These are phyloP conservation scores for Meda fulgida DNA, from an alignment of 2,797 vertebrate species.

Conservation along the genomic window DNA sequence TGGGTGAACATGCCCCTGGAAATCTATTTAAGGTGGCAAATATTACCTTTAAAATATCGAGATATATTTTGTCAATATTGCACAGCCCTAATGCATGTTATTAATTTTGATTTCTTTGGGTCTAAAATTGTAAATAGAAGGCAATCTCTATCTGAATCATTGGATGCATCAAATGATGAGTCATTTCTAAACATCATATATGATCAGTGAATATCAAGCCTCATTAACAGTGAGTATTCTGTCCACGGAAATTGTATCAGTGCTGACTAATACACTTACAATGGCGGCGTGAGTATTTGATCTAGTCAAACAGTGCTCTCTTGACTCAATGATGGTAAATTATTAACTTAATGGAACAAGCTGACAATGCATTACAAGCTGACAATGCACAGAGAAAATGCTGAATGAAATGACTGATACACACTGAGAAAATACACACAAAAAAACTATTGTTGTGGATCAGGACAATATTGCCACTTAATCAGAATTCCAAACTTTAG, in stretches of 20 bases:
- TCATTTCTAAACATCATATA: too few relatives aligned
- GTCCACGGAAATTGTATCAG: not conserved
- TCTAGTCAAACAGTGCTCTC: conserved; percentile 14
- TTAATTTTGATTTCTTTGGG: too few relatives aligned
- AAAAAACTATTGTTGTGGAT: not conserved
- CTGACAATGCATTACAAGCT: conserved; percentile 15
- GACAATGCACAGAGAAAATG: too few relatives aligned
- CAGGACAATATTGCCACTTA: not conserved
- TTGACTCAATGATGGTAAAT: conserved; percentile 46
- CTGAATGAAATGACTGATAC: not conserved
- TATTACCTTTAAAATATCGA: too few relatives aligned
- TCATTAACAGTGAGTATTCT: not conserved
- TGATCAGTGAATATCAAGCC: conserved; percentile 13
- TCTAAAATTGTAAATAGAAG: not conserved
- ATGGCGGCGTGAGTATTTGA: conserved; percentile 10
- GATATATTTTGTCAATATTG: too few relatives aligned
- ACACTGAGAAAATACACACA: not conserved
- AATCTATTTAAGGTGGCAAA: too few relatives aligned
- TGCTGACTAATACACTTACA: not conserved
- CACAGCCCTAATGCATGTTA: too few relatives aligned
- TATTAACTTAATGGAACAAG: conserved; percentile 51
- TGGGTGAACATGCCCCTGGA: too few relatives aligned
- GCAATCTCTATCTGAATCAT: not conserved
- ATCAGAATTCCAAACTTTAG: not conserved
- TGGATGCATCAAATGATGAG: too few relatives aligned